Base-by-base conservation (phyloP, 2,888 invertebrate species). In the Autographa gamma region DNA sequence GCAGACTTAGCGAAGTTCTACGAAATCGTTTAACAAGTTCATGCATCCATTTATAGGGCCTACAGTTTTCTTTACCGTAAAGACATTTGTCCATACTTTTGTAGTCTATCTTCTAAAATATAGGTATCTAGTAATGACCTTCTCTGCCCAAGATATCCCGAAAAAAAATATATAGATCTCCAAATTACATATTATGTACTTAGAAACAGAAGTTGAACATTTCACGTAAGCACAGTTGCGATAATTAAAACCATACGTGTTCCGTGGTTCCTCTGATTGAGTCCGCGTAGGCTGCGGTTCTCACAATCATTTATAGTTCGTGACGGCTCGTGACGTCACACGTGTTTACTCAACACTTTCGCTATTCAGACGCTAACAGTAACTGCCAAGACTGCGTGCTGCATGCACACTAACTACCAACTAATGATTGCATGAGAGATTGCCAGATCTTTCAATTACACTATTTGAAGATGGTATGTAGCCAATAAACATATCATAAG, bases 261-360 rank as follows among this genome's bases (percentile, higher is more conserved):
- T 54, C 60, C 25, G 34, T 43, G 25, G 41, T 48, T 9, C 38
- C 38, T 14, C 14, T 59, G 67, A n/a, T 0, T 32, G 25, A 14
- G 16, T 4, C 16, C n/a, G 72, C 67, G 80, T 59, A 13, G 76
- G 72, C 80, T 60, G 14, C 67, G 38, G 60, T 66, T 61, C 67
- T 76, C 77, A 70, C 76, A 56, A 48, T 62, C 14, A 73, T 41
- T 14, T 58, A 34, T 11, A 0, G 48, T 67, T 56, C 48, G 43
- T 43, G 71, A 32, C 60, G 18, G 54, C 52, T 60, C 31, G 54
- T 56, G 64, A 60, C 16, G 32, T 38, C 56, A 60, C 14, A 16
- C 62, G 48, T 66, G 63, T 73, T 70, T 76, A 62, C 70, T 71
- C 60, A 64, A 79, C 74, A 81, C 78, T 74, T 81, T 79, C 81